phyloP scores from a whole-genome alignment of 2,797 vertebrate genomes.

The Vespertilio murinus region DNA sequence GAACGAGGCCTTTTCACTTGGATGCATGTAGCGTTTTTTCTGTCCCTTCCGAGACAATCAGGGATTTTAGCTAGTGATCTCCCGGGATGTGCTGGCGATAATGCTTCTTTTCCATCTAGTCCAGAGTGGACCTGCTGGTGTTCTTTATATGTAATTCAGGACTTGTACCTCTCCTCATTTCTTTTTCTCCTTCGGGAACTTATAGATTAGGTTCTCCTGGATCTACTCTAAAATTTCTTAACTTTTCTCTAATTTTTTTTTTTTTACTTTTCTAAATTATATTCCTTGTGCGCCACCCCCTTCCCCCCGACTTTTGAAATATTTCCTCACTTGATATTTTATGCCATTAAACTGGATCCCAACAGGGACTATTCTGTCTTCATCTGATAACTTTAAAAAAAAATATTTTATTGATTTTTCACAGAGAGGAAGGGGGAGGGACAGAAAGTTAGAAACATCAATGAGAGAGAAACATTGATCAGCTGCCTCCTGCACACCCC shows the following conservation, averaged over 20 bases:
- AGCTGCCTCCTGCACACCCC: too few relatives aligned
- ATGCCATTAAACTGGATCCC: neutral
- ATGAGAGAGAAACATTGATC: too few relatives aligned
- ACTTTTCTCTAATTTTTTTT: neutral
- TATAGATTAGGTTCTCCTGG: neutral
- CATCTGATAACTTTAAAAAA: too few relatives aligned
- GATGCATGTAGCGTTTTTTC: neutral
- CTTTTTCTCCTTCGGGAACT: neutral
- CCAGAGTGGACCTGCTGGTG: neutral
- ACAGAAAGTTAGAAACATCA: too few relatives aligned
- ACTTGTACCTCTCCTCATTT: neutral
- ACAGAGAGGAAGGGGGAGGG: too few relatives aligned
- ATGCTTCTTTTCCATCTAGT: neutral
- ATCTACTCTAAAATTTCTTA: slow-evolving; percentile 2
- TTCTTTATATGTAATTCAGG: neutral
- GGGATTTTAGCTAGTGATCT: neutral
- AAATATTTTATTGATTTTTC: too few relatives aligned
- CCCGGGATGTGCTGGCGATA: neutral
- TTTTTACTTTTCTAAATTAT: neutral
- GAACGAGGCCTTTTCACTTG: neutral
- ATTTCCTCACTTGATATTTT: neutral
- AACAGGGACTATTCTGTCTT: neutral
- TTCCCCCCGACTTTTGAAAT: neutral
- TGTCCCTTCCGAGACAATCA: neutral
- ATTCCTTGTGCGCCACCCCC: too few relatives aligned